Conservation (phyloP, 2,888 invertebrate genomes). For the Eupithecia vulgata region DNA sequence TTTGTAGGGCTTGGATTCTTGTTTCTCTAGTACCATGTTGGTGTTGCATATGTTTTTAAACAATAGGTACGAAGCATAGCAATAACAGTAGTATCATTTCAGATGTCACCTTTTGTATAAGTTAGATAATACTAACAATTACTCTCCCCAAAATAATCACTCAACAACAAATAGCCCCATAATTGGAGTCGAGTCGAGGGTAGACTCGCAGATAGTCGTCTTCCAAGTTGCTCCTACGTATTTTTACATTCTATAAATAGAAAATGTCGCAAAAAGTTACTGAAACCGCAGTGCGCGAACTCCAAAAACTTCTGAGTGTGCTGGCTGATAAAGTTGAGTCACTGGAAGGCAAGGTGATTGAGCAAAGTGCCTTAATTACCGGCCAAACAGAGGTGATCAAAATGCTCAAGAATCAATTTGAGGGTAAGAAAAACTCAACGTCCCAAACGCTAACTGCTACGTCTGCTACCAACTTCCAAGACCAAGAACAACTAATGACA, state of each 20-base stretch:
- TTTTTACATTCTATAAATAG: conserved; percentile 1
- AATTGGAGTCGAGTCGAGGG: too few species aligned
- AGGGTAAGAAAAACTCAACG: conserved; percentile 16
- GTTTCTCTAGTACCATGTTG: too few species aligned
- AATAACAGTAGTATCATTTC: too few species aligned
- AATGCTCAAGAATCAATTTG: conserved; percentile 6
- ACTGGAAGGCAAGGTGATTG: background rate
- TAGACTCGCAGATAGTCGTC: too few species aligned
- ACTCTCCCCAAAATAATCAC: too few species aligned
- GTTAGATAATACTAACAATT: too few species aligned
- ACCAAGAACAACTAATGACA: background rate
- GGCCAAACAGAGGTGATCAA: conserved; percentile 2
- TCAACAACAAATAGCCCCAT: too few species aligned
- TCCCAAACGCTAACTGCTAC: background rate
- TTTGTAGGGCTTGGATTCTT: too few species aligned
- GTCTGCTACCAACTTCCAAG: background rate
- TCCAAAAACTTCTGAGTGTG: background rate
- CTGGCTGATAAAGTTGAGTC: conserved; percentile 13
- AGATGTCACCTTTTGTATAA: too few species aligned
- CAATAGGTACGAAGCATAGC: too few species aligned
- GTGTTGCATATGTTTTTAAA: too few species aligned
- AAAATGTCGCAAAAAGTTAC: background rate
- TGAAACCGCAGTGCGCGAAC: conserved; percentile 14
- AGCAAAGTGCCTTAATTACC: conserved; percentile 14
- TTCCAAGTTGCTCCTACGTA: too few species aligned